phyloP scores from a whole-genome alignment of 2,797 vertebrate genomes.

The Nannoperca obscura region DNA sequence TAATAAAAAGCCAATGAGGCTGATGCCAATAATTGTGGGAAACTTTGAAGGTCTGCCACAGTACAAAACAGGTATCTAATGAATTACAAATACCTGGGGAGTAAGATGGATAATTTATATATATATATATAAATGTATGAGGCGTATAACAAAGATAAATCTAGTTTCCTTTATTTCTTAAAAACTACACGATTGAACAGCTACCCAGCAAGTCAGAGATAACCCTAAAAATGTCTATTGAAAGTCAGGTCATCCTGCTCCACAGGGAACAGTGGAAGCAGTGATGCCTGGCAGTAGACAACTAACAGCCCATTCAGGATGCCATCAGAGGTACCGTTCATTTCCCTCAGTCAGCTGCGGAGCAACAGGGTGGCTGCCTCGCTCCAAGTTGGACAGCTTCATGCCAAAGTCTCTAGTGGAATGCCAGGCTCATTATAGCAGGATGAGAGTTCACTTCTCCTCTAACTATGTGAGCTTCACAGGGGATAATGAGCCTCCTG shows the following conservation, averaged over 20 bases:
- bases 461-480: slow-evolving; percentile 62
- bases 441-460: slow-evolving; percentile 60
- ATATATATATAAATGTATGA: neutral
- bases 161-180: neutral
- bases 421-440: slow-evolving; percentile 65
- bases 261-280: slow-evolving; percentile 22
- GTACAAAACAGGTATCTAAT: too few species aligned
- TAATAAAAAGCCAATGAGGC: neutral
- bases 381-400: slow-evolving; percentile 37
- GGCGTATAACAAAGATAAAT: neutral
- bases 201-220: neutral
- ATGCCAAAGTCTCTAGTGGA: slow-evolving; percentile 50
- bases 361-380: slow-evolving; percentile 56
- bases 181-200: neutral
- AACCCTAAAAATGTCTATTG: neutral
- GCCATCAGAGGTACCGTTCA: slow-evolving; percentile 44
- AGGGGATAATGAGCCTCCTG: slow-evolving; percentile 68
- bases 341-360: slow-evolving; percentile 51
- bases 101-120: neutral
- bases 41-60: neutral
- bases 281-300: slow-evolving; percentile 39
- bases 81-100: neutral
- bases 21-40: neutral
- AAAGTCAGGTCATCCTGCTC: slow-evolving; percentile 35
- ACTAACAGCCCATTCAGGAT: slow-evolving; percentile 56